Evolutionary conservation across 2,888 invertebrate species (phyloP), one percentile per base, ranked within the genome.

Genomic region (Crioceris asparagi): DNA sequence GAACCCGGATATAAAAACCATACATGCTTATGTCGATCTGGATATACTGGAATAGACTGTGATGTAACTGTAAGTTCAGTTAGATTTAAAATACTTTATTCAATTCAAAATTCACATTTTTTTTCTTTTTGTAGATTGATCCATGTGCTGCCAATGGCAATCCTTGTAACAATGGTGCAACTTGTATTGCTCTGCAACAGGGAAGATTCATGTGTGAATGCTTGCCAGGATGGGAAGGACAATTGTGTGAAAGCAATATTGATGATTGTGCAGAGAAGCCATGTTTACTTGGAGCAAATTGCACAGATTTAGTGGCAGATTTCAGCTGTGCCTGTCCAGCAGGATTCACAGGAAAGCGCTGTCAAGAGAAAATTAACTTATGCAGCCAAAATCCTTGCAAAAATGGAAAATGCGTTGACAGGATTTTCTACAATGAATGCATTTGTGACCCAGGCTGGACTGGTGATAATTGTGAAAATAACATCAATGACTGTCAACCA

Each of bases 191-290:
- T 29, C 72, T 91, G 39, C 87, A 87, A 61, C 91, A 90, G 70
- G 92, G 92, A 8, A 72, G 92, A 49, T 94, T 83, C 64, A 84
- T 86, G 62, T 98, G 98, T 60, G 88, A 92, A 61, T 98, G 98
- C 62, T 69, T 87, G 36, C 83, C 91, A 14, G 98, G 98, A 26
- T 98, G 97, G 96, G 91, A 92, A 61, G 98, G 98, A 41, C 84
- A 88, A 52, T 81, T 83, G 42, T 98, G 98, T 62, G 91, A 93
- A 59, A 74, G 73, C n/a, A 91, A 93, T 58, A 86, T 79, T 44
- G 83, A 96, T 56, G 94, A 96, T 57, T 96, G 94, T 61, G 81
- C 86, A 4, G 92, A 92, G 61, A 80, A 81, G 48, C 94, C 94
- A 17, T 93, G 93, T 60, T 70, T 92, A 1, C 68, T 96, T 17